Percentiles rank a stretch among this genome's conserved stretches.
Conservation (phyloP, 2,797 vertebrate genomes). For the Dipus sagitta region DNA sequence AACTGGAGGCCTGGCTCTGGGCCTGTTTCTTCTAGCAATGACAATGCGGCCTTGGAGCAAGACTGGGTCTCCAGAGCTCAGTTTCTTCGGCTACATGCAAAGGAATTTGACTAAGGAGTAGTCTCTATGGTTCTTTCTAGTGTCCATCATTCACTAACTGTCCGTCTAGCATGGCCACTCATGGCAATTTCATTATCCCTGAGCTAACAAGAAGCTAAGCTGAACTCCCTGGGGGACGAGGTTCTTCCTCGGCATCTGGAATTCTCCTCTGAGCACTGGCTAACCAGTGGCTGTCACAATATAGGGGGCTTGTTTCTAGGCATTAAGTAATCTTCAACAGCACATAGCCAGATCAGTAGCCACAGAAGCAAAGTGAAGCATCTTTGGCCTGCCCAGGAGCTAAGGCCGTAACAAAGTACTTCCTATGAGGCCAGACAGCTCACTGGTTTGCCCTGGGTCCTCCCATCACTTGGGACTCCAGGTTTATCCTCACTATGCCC, state of each 20-base stretch:
- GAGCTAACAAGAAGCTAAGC: background rate
- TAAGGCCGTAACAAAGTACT: background rate
- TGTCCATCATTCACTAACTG: background rate
- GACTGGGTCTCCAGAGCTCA: background rate
- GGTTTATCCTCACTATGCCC: background rate
- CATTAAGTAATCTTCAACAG: background rate
- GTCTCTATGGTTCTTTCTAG: background rate
- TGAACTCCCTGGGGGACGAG: background rate
- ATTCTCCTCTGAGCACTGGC: background rate
- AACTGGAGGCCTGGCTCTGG: background rate
- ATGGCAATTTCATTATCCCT: slow-evolving; percentile 44
- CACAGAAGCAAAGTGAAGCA: slow-evolving; percentile 1
- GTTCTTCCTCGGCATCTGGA: no score
- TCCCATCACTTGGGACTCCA: background rate
- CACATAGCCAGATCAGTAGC: background rate
- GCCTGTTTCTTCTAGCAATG: slow-evolving; percentile 6
- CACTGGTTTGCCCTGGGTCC: background rate
- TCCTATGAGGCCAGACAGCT: background rate
- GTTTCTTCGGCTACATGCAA: background rate
- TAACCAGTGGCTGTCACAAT: background rate
- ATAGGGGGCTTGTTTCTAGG: background rate
- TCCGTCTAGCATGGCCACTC: background rate
- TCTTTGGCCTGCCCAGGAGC: slow-evolving; percentile 11
- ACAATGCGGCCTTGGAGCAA: slow-evolving; percentile 5
- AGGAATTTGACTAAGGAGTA: slow-evolving; percentile 1